phyloP scores from a whole-genome alignment of 1,140 invertebrate species.

The Eumaeus atala region DNA sequence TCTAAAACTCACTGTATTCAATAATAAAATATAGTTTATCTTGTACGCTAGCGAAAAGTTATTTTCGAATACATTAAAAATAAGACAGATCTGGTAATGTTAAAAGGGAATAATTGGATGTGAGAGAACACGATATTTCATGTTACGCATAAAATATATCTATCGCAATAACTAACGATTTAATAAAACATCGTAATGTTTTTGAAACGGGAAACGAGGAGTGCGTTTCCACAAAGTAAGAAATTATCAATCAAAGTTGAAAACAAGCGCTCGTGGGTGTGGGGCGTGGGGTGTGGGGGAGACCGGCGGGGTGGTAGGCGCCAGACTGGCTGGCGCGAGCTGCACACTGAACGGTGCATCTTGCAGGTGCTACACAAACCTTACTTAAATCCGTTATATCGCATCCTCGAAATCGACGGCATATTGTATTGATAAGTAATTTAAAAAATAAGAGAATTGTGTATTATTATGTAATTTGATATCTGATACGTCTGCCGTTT shows the following conservation, averaged over 20 bases:
- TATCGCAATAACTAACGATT: slow-evolving; percentile 22
- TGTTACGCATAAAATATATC: neutral
- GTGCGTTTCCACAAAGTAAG: slow-evolving; percentile 42
- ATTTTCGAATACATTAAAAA: too few species aligned
- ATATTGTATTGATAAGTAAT: too few species aligned
- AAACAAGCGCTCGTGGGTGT: slow-evolving; percentile 52
- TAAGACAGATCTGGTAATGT: too few species aligned
- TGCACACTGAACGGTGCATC: slow-evolving; percentile 63
- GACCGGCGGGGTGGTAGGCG: slow-evolving; percentile 32
- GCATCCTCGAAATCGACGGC: too few species aligned
- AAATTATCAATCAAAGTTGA: slow-evolving; percentile 73
- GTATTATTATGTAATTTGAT: too few species aligned
- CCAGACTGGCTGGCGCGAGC: slow-evolving; percentile 63
- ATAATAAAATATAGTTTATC: too few species aligned
- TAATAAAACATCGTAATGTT: slow-evolving; percentile 42
- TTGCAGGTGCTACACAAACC: slow-evolving; percentile 45
- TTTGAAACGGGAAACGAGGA: slow-evolving; percentile 46
- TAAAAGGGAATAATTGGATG: too few species aligned
- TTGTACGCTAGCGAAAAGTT: too few species aligned
- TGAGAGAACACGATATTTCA: neutral
- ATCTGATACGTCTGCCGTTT: too few species aligned
- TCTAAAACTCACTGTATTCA: too few species aligned
- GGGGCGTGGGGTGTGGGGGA: slow-evolving; percentile 20
- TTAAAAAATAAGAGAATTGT: too few species aligned
- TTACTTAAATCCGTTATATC: too few species aligned